Conservation (phyloP, 2,888 invertebrate genomes). For the Lasioglossum oenotherae region DNA sequence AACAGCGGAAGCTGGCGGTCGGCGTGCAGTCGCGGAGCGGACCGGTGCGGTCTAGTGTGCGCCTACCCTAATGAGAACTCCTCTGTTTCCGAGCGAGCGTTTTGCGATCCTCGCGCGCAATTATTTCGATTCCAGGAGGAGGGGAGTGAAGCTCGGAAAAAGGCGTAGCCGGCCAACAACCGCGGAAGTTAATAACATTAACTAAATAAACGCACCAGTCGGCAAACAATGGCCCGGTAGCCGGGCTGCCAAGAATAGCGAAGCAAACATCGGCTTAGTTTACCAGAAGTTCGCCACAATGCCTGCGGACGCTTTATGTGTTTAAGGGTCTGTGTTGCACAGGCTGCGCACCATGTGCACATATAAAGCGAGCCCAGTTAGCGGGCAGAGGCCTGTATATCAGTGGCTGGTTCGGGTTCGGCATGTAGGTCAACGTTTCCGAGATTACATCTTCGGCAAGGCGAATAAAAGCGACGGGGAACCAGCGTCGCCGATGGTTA, state of each 20-base stretch:
- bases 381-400: background rate
- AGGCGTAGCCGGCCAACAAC: background rate
- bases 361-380: conserved; percentile 4
- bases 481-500: conserved; percentile 27
- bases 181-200: conserved; percentile 26
- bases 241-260: conserved; percentile 18
- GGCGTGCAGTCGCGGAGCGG: too few relatives aligned
- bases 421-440: conserved; percentile 48
- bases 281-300: conserved; percentile 44
- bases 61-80: background rate
- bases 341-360: conserved; percentile 6
- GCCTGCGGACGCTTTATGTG: conserved; percentile 25
- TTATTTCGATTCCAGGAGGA: background rate
- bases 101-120: background rate
- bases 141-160: background rate
- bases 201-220: conserved; percentile 8
- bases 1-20: too few relatives aligned
- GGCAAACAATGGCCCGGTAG: conserved; percentile 14
- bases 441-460: conserved; percentile 41
- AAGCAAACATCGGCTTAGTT: conserved; percentile 23
- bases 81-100: background rate
- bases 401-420: background rate
- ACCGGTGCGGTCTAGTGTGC: too few relatives aligned
- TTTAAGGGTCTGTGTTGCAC: conserved; percentile 14
- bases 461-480: conserved; percentile 23